Conservation (phyloP, 2,888 invertebrate species). For the Ypsolopha sequella region DNA sequence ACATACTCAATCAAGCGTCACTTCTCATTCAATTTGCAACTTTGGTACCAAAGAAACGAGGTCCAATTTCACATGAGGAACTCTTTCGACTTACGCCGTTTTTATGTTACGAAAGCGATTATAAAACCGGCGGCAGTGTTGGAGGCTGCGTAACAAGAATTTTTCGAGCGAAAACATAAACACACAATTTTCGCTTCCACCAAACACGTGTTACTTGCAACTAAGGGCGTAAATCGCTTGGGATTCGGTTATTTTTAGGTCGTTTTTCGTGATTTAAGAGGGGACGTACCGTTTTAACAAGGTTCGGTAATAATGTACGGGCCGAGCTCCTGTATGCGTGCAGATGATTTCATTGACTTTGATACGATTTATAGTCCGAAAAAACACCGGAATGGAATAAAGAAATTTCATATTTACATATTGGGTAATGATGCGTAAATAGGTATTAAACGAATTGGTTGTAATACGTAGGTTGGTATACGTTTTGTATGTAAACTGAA, state of each 20-base stretch:
- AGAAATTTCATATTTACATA: too few relatives aligned
- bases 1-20: conserved; percentile 20
- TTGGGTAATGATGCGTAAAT: too few relatives aligned
- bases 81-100: neutral
- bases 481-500: too few relatives aligned
- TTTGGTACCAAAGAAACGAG: accelerated
- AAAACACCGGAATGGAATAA: too few relatives aligned
- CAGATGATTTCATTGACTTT: conserved; percentile 5
- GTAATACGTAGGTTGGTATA: too few relatives aligned
- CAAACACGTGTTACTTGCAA: conserved; percentile 10
- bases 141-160: conserved; percentile 28
- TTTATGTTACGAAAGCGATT: neutral
- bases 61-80: conserved; percentile 3
- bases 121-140: conserved; percentile 5
- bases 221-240: conserved; percentile 18
- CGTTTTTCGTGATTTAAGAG: conserved; percentile 7
- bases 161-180: conserved; percentile 17
- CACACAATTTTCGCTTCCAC: conserved; percentile 26
- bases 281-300: conserved; percentile 26
- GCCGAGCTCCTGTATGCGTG: conserved; percentile 6
- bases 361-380: neutral
- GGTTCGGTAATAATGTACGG: conserved; percentile 3
- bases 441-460: too few relatives aligned
- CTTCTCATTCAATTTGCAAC: conserved; percentile 10
- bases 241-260: conserved; percentile 10